These are phyloP conservation scores for Metopia argyrocephala DNA, from an alignment of 2,888 invertebrate species.

Conservation along the genomic window DNA sequence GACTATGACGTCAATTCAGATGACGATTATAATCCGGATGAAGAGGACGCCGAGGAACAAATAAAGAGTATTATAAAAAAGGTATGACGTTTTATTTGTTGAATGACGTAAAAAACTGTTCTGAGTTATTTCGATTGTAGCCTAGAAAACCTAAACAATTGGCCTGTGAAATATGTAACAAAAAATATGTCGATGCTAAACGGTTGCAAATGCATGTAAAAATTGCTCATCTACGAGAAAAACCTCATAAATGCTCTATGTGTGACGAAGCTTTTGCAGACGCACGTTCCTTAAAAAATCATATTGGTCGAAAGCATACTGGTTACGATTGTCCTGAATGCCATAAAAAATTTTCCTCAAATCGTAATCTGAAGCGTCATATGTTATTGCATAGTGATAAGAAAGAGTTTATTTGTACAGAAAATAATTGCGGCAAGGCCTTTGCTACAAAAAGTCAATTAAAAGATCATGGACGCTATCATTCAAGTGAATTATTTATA, in stretches of 20 bases:
- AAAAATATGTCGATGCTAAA: conserved; percentile 21
- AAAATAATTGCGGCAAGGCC: conserved; percentile 70
- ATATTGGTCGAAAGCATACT: conserved; percentile 28
- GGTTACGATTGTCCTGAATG: conserved; percentile 41
- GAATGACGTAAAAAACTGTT: neutral
- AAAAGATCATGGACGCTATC: conserved; percentile 62
- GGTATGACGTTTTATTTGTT: neutral
- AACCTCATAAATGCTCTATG: conserved; percentile 28
- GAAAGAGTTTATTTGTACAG: conserved; percentile 67
- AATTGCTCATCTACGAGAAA: conserved; percentile 27
- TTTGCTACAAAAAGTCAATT: conserved; percentile 70
- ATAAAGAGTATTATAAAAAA: neutral
- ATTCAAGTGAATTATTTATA: conserved; percentile 56
- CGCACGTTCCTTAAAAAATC: neutral
- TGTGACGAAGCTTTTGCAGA: conserved; percentile 35
- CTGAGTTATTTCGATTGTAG: conserved; percentile 3
- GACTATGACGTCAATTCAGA: neutral
- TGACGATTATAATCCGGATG: neutral
- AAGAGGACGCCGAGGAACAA: too few relatives aligned
- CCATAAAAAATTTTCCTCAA: conserved; percentile 28
- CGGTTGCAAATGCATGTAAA: conserved; percentile 28
- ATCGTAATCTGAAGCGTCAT: conserved; percentile 24
- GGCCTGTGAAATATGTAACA: conserved; percentile 25
- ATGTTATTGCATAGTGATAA: conserved; percentile 28
- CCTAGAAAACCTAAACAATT: neutral